Evolutionary conservation across 2,888 invertebrate species (phyloP), one percentile per base, ranked within the genome.

Genomic region (Acleris emargana): DNA sequence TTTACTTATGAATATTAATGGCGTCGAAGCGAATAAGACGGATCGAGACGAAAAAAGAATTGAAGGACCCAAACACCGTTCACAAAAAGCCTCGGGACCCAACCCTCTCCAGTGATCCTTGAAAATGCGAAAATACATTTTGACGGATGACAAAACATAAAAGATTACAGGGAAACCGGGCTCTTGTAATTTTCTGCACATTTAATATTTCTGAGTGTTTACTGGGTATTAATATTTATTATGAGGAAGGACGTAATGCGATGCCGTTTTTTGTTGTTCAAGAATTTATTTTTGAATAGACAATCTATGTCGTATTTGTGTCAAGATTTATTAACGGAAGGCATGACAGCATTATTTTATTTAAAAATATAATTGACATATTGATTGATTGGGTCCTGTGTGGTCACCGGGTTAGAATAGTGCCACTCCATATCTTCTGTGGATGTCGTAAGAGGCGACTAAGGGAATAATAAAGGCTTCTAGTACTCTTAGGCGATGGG

Each of bases 1-100:
- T 89, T 90, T 88, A 86, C 89, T 91, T 89, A 91, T 91, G 89
- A 91, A 91, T 91, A 91, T 91, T 91, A 91, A 91, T 87, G 79
- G 83, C 81, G 77, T 77, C 78, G 84, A 80, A 81, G 79, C 76
- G 77, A 78, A 82, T 76, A 80, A 80, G 77, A 78, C 71, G 73
- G 73, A 68, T 70, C 71, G 76, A 77, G 77, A 81, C 76, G 78
- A 75, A 76, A 72, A 72, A 72, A 76, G 75, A 75, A 75, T 72
- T 76, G 73, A 71, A 76, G 74, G 73, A 76, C 70, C 73, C 72
- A 74, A 77, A 87, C 89, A 82, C 88, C 75, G 77, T 75, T 80
- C 77, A 88, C 89, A 88, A 88, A 88, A 86, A 82, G 79, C 78
- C 76, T 74, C 76, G 76, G 75, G 76, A 51, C 70, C 66, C 62